A percentile compares a stretch with the other conserved stretches of the same genome.
Evolutionary conservation across 2,113 vertebrate genomes (phyloP).

Genomic region (Nanorana parkeri): DNA sequence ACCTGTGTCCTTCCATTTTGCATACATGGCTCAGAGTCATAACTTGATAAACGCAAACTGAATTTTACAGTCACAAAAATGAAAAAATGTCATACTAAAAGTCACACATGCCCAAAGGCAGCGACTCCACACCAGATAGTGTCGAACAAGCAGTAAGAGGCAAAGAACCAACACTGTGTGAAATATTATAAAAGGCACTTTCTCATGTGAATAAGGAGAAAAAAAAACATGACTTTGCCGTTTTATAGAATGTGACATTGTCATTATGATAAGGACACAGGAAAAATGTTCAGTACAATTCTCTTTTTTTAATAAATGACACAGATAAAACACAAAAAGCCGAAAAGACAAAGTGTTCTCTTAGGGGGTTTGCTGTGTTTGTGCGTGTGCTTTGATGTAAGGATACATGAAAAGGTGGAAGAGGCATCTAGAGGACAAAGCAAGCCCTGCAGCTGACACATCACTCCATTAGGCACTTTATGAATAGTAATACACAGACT

Average conservation of each 20-base stretch:
- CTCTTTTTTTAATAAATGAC: slow-evolving; percentile 10
- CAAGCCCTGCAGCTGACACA: slow-evolving; percentile 23
- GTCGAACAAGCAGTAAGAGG: not conserved
- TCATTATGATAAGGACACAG: not conserved
- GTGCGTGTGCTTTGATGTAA: slow-evolving; percentile 25
- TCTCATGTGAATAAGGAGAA: not conserved
- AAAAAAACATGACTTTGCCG: slow-evolving; percentile 19
- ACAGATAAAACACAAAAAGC: not conserved
- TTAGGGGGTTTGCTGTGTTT: slow-evolving; percentile 18
- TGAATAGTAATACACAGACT: slow-evolving; percentile 22
- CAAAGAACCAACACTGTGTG: not conserved
- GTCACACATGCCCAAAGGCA: too few species aligned
- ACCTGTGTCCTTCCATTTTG: too few species aligned
- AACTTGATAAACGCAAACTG: too few species aligned
- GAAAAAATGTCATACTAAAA: too few species aligned
- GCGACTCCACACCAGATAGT: too few species aligned
- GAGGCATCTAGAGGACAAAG: slow-evolving; percentile 37
- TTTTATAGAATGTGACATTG: slow-evolving; percentile 33
- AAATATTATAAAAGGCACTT: not conserved
- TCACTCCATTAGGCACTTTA: slow-evolving; percentile 23
- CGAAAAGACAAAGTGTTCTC: slow-evolving; percentile 8
- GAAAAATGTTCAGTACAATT: slow-evolving; percentile 13
- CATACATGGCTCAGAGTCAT: too few species aligned
- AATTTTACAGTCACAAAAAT: too few species aligned
- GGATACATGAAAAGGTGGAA: slow-evolving; percentile 28